Conservation (phyloP, 2,888 invertebrate genomes). For the Megastigmus dorsalis region DNA sequence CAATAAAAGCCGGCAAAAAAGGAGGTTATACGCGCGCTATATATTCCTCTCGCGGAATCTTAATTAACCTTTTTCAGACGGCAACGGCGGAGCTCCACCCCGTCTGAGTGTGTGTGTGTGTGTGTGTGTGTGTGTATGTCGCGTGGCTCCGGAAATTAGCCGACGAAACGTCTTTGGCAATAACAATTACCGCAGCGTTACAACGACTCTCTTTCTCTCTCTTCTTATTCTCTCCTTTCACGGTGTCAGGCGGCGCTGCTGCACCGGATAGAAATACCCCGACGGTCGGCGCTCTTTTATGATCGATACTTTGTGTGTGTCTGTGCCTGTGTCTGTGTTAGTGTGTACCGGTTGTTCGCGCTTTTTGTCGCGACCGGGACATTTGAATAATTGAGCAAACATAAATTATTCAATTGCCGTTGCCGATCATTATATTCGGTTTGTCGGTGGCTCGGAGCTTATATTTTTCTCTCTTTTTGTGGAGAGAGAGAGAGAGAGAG, state of each 20-base stretch:
- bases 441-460: too few relatives aligned
- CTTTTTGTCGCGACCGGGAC: slow-evolving; percentile 1
- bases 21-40: neutral
- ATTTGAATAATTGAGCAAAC: slow-evolving; percentile 49
- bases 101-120: too few relatives aligned
- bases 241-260: too few relatives aligned
- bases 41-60: slow-evolving; percentile 43
- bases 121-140: too few relatives aligned
- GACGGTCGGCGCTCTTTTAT: slow-evolving; percentile 24
- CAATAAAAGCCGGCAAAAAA: slow-evolving; percentile 25
- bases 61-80: slow-evolving; percentile 48
- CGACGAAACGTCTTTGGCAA: slow-evolving; percentile 11
- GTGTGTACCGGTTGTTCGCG: neutral
- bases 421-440: slow-evolving; percentile 12
- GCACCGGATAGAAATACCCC: neutral
- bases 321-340: too few relatives aligned
- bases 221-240: slow-evolving; percentile 6
- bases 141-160: slow-evolving; percentile 39
- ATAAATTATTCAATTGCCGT: slow-evolving; percentile 51
- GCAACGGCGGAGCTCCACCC: neutral
- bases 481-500: neutral
- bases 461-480: neutral
- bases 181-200: slow-evolving; percentile 33
- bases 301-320: slow-evolving; percentile 29
- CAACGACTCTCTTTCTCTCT: neutral